phyloP scores from a whole-genome alignment of 2,888 invertebrate species.

The Sericinus montela region DNA sequence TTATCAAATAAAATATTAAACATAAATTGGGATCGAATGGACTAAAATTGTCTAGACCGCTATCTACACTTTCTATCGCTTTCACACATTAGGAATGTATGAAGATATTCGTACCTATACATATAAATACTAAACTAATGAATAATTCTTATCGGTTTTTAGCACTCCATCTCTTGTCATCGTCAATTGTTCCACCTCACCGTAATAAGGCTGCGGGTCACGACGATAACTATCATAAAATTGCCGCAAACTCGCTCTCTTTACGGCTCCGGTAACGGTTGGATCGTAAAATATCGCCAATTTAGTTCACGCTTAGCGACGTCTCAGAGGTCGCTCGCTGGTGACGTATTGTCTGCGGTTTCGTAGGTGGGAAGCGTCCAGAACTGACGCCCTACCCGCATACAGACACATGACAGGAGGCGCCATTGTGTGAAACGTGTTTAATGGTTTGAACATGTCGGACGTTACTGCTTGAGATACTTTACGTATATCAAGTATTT shows the following conservation, averaged over 20 bases:
- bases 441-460: not conserved
- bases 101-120: too few relatives aligned
- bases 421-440: not conserved
- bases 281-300: slow-evolving; percentile 72
- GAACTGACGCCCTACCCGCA: slow-evolving; percentile 3
- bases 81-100: too few relatives aligned
- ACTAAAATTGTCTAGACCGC: too few relatives aligned
- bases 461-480: not conserved
- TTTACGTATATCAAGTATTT: not conserved
- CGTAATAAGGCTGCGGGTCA: slow-evolving; percentile 62
- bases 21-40: too few relatives aligned
- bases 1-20: too few relatives aligned
- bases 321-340: slow-evolving; percentile 26
- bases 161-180: slow-evolving; percentile 24
- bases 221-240: slow-evolving; percentile 62
- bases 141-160: too few relatives aligned
- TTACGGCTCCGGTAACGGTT: slow-evolving; percentile 63
- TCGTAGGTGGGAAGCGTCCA: slow-evolving; percentile 1
- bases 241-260: slow-evolving; percentile 48
- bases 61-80: too few relatives aligned
- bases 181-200: slow-evolving; percentile 31
- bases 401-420: not conserved
- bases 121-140: too few relatives aligned
- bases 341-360: slow-evolving; percentile 29
- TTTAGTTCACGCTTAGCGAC: slow-evolving; percentile 65